phyloP scores from a whole-genome alignment of 2,113 vertebrate species.

The Ifrita kowaldi region DNA sequence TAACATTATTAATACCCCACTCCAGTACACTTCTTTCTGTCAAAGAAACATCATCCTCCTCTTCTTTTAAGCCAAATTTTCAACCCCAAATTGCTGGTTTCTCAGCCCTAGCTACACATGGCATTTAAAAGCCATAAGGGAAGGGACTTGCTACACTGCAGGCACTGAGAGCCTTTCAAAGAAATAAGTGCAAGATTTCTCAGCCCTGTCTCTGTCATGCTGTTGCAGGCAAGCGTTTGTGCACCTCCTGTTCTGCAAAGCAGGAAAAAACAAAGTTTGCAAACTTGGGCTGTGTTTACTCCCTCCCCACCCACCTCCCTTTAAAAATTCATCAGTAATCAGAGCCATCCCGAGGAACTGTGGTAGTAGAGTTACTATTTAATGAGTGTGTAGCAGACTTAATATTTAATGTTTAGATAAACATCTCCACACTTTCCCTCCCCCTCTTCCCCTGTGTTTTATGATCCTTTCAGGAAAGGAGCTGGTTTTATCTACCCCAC shows the following conservation, averaged over 20 bases:
- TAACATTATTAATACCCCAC: not conserved
- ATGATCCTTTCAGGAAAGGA: not conserved
- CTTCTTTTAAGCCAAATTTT: not conserved
- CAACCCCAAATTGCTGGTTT: not conserved
- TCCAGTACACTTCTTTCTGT: not conserved
- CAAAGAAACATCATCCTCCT: not conserved
- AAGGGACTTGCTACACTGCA: not conserved
- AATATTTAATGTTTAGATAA: conserved; percentile 6
- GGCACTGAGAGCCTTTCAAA: not conserved
- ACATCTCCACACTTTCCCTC: not conserved
- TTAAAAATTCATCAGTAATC: conserved; percentile 39
- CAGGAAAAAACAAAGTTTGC: not conserved
- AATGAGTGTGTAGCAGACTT: not conserved
- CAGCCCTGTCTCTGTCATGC: not conserved
- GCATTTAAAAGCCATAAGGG: not conserved
- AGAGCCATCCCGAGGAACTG: not conserved
- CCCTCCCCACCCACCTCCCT: not conserved
- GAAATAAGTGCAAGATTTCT: not conserved
- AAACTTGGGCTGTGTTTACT: not conserved
- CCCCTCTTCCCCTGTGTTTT: rapidly evolving
- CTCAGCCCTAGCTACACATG: not conserved
- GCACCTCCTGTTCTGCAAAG: not conserved
- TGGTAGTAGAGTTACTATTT: conserved; percentile 24
- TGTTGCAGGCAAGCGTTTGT: not conserved
- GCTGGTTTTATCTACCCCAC: not conserved